Conservation (phyloP, 2,888 invertebrate species). For the Vandiemenella viatica region DNA sequence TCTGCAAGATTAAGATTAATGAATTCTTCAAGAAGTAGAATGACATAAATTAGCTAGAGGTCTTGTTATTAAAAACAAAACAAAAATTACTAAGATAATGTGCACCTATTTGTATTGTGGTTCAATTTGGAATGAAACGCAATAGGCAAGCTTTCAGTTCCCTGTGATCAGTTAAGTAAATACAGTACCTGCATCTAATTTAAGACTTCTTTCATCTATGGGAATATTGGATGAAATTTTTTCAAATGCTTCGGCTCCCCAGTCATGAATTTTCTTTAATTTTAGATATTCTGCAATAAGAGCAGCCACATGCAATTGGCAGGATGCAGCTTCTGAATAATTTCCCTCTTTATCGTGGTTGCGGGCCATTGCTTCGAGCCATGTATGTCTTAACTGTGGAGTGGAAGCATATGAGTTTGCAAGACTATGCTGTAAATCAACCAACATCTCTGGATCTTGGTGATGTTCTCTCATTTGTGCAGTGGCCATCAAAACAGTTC, state of each 20-base stretch:
- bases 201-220: conserved; percentile 68
- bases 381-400: conserved; percentile 83
- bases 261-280: conserved; percentile 51
- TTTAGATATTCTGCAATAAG: conserved; percentile 87
- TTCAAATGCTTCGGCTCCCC: conserved; percentile 77
- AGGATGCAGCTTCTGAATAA: conserved; percentile 88
- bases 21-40: too few species aligned
- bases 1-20: too few species aligned
- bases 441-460: conserved; percentile 80
- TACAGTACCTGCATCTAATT: conserved; percentile 65
- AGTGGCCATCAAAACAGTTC: conserved; percentile 89
- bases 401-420: conserved; percentile 73
- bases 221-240: conserved; percentile 78
- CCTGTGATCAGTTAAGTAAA: too few species aligned
- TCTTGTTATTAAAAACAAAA: too few species aligned
- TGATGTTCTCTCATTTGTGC: conserved; percentile 81
- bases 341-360: conserved; percentile 71
- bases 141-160: too few species aligned
- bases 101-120: too few species aligned
- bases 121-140: too few species aligned
- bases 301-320: conserved; percentile 88
- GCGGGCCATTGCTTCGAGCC: conserved; percentile 87
- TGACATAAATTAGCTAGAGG: too few species aligned
- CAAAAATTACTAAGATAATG: too few species aligned
- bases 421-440: conserved; percentile 80